These are phyloP conservation scores for Ctenosaura bakeri DNA, from an alignment of 2,797 vertebrate genomes.

Conservation along the genomic window DNA sequence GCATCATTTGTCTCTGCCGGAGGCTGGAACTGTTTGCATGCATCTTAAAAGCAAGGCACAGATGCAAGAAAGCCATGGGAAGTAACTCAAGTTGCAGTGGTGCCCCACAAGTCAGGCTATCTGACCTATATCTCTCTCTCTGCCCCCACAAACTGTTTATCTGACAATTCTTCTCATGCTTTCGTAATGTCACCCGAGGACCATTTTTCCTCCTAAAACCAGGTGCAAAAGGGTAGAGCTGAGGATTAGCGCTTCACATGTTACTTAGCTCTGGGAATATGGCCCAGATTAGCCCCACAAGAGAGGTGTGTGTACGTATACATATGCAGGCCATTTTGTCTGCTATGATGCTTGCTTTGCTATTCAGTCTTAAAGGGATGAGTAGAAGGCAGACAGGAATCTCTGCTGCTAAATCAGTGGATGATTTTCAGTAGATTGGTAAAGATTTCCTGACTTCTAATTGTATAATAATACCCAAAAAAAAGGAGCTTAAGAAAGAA, in stretches of 20 bases:
- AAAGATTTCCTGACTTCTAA: background rate
- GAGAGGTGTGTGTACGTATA: background rate
- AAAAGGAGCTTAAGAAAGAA: background rate
- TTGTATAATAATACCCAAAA: background rate
- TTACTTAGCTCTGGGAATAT: background rate
- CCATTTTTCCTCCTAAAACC: background rate
- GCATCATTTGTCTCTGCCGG: background rate
- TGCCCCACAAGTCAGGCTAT: background rate
- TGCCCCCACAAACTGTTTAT: background rate
- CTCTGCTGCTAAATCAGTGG: background rate
- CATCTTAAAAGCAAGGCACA: background rate
- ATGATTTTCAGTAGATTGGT: background rate
- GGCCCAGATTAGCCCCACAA: background rate
- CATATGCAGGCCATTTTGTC: background rate
- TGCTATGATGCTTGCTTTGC: background rate
- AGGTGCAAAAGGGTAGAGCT: slow-evolving; percentile 2
- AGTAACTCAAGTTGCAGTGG: background rate
- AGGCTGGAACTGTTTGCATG: background rate
- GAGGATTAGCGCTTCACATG: background rate
- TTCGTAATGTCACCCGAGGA: background rate
- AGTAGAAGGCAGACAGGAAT: background rate
- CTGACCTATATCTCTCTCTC: slow-evolving; percentile 1
- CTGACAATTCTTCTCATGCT: background rate
- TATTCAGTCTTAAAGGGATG: too few species aligned
- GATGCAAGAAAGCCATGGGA: background rate